Conservation (phyloP, 2,888 invertebrate species). For the Pristionchus entomophagus region DNA sequence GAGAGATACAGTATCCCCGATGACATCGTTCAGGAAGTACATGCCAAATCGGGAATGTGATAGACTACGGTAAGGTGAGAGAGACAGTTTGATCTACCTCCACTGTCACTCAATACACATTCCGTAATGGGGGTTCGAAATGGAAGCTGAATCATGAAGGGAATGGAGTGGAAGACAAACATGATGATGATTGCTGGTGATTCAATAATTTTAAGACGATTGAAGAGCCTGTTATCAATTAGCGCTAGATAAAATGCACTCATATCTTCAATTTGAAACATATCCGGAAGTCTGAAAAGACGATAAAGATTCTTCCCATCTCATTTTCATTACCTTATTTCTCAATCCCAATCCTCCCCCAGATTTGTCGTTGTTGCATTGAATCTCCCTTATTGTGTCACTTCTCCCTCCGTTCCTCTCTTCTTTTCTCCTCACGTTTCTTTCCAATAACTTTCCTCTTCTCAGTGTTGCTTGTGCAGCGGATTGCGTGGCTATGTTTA, state of each 20-base stretch:
- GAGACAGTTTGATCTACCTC: slow-evolving; percentile 6
- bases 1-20: neutral
- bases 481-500: slow-evolving; percentile 37
- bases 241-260: no score
- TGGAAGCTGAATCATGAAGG: slow-evolving; percentile 13
- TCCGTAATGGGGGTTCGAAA: neutral
- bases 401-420: neutral
- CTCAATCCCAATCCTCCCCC: no score
- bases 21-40: neutral
- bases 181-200: slow-evolving; percentile 17
- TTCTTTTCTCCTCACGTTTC: slow-evolving; percentile 18
- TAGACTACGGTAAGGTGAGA: neutral
- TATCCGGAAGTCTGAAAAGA: no score
- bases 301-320: no score
- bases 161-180: slow-evolving; percentile 28
- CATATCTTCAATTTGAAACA: no score
- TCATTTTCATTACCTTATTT: no score
- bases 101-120: slow-evolving; percentile 20
- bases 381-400: no score
- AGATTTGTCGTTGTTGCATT: no score
- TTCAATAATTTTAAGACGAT: no score
- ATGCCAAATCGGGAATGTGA: neutral
- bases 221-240: no score
- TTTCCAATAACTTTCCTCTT: slow-evolving; percentile 40
- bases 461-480: slow-evolving; percentile 18